These are phyloP conservation scores for Sericinus montela DNA, from an alignment of 2,888 invertebrate genomes.

Conservation along the genomic window DNA sequence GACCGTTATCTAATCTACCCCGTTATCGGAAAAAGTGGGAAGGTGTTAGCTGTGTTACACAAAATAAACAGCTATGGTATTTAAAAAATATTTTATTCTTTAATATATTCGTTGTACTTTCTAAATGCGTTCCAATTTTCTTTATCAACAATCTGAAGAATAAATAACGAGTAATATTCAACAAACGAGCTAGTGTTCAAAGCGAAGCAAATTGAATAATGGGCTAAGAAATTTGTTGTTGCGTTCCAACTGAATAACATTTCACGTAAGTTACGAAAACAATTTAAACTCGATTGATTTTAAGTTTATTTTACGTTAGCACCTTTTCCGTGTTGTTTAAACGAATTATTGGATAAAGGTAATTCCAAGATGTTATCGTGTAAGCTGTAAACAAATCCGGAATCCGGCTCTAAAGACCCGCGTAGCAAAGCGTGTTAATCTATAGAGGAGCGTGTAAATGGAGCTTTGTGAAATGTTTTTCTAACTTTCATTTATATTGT, in stretches of 20 bases:
- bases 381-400: background rate
- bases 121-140: background rate
- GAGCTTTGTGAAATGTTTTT: too few species aligned
- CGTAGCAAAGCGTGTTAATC: background rate
- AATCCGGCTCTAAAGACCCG: constrained; percentile 5
- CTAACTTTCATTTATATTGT: too few species aligned
- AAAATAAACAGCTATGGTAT: background rate
- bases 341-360: constrained; percentile 9
- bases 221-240: background rate
- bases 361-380: background rate
- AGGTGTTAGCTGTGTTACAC: background rate
- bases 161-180: constrained; percentile 8
- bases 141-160: constrained; percentile 1
- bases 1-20: too few species aligned
- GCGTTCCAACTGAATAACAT: background rate
- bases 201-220: constrained; percentile 14
- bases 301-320: constrained; percentile 5
- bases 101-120: background rate
- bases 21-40: too few species aligned
- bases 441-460: too few species aligned
- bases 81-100: constrained; percentile 4
- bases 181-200: constrained; percentile 1
- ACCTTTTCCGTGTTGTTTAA: background rate
- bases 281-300: constrained; percentile 6
- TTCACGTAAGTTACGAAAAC: background rate